These are phyloP conservation scores for Lontra canadensis DNA, from an alignment of 2,113 vertebrate species.

Conservation along the genomic window DNA sequence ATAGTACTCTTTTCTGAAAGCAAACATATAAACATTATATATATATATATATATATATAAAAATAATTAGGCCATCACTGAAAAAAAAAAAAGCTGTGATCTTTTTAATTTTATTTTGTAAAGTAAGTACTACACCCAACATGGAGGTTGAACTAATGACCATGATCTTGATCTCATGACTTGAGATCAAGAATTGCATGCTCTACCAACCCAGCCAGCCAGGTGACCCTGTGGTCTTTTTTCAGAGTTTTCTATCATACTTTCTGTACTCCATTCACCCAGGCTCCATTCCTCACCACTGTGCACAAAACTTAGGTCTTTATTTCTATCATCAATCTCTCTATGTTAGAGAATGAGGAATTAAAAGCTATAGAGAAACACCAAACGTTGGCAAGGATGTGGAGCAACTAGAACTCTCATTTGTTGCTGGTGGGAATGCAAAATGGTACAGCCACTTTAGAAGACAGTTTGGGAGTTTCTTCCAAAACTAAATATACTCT, in stretches of 20 bases:
- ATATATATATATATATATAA: background rate
- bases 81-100: background rate
- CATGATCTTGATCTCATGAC: too few relatives aligned
- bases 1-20: background rate
- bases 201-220: background rate
- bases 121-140: background rate
- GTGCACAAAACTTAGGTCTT: background rate
- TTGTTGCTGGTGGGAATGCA: background rate
- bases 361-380: background rate
- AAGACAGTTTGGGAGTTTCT: background rate
- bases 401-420: background rate
- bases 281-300: background rate
- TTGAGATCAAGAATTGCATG: background rate
- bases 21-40: conserved; percentile 19
- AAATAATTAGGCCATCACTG: conserved; percentile 19
- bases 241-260: background rate
- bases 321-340: background rate
- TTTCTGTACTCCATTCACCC: background rate
- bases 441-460: background rate
- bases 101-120: background rate
- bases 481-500: conserved; percentile 13
- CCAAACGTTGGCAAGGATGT: background rate
- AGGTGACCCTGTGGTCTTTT: background rate
- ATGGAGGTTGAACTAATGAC: background rate
- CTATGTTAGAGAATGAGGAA: background rate